Percentiles rank a stretch among this genome's conserved stretches.
Evolutionary conservation across 2,797 vertebrate species (phyloP).

Genomic region (Enteromius treurensis): DNA sequence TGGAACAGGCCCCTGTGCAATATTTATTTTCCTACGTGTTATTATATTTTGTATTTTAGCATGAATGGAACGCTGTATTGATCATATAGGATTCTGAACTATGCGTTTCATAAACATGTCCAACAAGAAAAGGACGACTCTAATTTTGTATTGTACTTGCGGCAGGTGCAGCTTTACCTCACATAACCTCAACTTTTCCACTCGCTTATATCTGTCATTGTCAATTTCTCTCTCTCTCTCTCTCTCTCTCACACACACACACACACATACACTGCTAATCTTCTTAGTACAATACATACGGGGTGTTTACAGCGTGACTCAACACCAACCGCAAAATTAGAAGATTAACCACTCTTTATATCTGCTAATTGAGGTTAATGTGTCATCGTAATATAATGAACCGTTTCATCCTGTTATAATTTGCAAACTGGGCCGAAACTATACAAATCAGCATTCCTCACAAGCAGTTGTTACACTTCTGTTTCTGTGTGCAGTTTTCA

Average conservation of each 20-base stretch:
- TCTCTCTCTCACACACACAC: neutral
- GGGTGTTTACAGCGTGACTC: slow-evolving; percentile 36
- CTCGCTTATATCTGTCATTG: neutral
- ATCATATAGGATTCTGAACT: neutral
- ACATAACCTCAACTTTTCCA: slow-evolving; percentile 13
- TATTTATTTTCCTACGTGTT: neutral
- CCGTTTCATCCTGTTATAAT: slow-evolving; percentile 31
- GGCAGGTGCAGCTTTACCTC: neutral
- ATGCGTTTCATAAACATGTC: neutral
- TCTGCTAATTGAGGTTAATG: slow-evolving; percentile 29
- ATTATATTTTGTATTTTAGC: neutral
- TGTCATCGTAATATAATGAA: slow-evolving; percentile 20
- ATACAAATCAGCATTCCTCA: slow-evolving; percentile 12
- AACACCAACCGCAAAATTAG: slow-evolving; percentile 7
- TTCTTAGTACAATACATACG: neutral
- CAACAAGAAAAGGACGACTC: neutral
- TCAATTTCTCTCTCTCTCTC: neutral
- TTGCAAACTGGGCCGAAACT: slow-evolving; percentile 22
- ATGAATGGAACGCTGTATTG: neutral
- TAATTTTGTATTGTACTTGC: slow-evolving; percentile 3
- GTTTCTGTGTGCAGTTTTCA: slow-evolving; percentile 40
- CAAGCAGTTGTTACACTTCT: neutral
- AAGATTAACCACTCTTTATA: slow-evolving; percentile 28
- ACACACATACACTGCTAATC: neutral
- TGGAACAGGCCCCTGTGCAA: neutral